Evolutionary conservation across 2,113 vertebrate genomes (phyloP).

Genomic region (Glaucidium brasilianum): DNA sequence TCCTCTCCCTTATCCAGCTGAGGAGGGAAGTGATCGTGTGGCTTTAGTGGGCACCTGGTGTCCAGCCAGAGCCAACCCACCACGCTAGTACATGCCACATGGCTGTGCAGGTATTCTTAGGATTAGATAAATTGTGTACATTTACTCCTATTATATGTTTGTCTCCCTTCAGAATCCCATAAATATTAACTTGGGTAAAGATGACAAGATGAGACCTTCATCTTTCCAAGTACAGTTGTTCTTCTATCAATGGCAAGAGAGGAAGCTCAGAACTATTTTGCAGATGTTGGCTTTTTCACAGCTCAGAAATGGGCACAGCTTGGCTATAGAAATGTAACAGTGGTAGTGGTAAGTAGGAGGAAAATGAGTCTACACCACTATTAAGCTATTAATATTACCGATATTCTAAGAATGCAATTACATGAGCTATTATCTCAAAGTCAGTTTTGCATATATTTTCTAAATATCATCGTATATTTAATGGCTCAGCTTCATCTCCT

Average conservation of each 20-base stretch:
- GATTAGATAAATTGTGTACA: fast-evolving
- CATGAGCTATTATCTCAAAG: neutral
- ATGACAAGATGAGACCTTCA: neutral
- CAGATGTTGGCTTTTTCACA: neutral
- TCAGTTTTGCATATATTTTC: neutral
- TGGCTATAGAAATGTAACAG: neutral
- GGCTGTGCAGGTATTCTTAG: fast-evolving
- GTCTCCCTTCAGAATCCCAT: neutral
- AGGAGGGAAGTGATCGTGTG: neutral
- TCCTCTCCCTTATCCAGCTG: too few relatives aligned
- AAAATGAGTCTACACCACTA: neutral
- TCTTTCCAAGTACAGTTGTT: neutral
- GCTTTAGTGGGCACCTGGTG: neutral
- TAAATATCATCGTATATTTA: neutral
- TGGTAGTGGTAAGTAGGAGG: neutral
- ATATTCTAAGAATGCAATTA: neutral
- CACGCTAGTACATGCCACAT: too few relatives aligned
- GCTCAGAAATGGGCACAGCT: neutral
- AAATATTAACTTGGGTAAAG: neutral
- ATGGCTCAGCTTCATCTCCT: neutral
- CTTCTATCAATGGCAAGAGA: neutral
- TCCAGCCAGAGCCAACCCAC: neutral
- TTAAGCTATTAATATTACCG: neutral
- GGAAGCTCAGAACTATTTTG: neutral
- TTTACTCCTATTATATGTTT: neutral